A percentile compares a stretch with the other conserved stretches of the same genome.
phyloP scores from a whole-genome alignment of 2,888 invertebrate genomes.

The Liopterus haemorrhoidalis region DNA sequence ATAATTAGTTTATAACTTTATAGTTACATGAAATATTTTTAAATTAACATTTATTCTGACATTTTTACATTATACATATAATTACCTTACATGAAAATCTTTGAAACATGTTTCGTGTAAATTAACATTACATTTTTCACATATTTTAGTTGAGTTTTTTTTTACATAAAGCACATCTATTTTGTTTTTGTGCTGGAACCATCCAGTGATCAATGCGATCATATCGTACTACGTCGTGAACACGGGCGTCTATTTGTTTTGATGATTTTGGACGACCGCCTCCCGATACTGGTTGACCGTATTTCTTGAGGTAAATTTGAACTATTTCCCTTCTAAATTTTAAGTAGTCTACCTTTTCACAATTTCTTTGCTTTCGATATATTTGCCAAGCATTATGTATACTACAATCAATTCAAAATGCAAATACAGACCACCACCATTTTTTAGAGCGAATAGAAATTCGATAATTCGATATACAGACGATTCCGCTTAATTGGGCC shows the following conservation, averaged over 20 bases:
- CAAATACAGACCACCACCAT: constrained; percentile 29
- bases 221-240: not conserved
- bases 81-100: constrained; percentile 4
- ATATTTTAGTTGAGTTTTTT: constrained; percentile 14
- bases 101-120: constrained; percentile 14
- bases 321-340: constrained; percentile 4
- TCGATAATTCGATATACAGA: no score
- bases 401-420: constrained; percentile 11
- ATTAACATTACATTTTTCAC: constrained; percentile 8
- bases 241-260: constrained; percentile 6
- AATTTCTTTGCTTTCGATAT: constrained; percentile 3
- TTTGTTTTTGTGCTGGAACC: constrained; percentile 8
- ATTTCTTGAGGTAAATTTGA: constrained; percentile 8
- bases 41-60: no score
- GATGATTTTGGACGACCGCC: constrained; percentile 9
- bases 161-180: constrained; percentile 11
- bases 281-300: not conserved
- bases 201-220: constrained; percentile 9
- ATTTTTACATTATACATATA: no score
- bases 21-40: no score
- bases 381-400: constrained; percentile 11
- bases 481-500: no score
- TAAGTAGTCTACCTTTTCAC: constrained; percentile 5
- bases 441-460: constrained; percentile 25
- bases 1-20: no score